Evolutionary conservation across 1,140 invertebrate genomes (phyloP), one percentile per base, ranked within the genome.

Genomic region (Lycorma delicatula): DNA sequence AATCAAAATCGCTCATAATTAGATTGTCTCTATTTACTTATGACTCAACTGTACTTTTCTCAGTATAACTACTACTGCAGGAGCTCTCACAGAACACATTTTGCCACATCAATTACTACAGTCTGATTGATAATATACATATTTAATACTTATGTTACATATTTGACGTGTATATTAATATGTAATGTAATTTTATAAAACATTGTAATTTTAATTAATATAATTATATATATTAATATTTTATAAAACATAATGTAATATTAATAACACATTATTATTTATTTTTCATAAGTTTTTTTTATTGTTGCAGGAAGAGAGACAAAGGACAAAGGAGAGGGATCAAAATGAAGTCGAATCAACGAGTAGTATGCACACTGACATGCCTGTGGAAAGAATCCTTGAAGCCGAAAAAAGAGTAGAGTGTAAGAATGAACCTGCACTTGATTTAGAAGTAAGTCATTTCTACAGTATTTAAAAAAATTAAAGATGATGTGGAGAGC

Each of bases 331-430:
- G 69, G 87, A 89, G 64, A 77, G 83, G 29, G 84, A 86, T 62
- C 84, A 87, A 52, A 85, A 82, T 59, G 87, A 90, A 69, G 84
- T 88, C 1, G 87, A 90, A 68, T 86, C 85, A 18, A 89, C 87
- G 2, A 86, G 84, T 34, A 81, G 80, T 60, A 68, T 77, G 56
- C 78, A 85, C 67, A 75, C 80, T 13, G 87, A 90, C 66, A 88
- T 91, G 86, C 84, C 87, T 0, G 77, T 92, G 6, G 89, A 93
- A 63, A 77, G 85, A 50, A 86, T 93, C 56, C 72, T 91, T 25
- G 89, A 92, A 63, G 89, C 90, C 3, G 89, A 93, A 66, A 81
- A 85, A 64, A 77, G 81, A 49, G 81, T 85, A 5, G 87, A 90
- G 58, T 81, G 79, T 57, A 84, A 81, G 65, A 75, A 75, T 46